Conservation (phyloP, 2,113 vertebrate species). For the Hydropotes inermis region DNA sequence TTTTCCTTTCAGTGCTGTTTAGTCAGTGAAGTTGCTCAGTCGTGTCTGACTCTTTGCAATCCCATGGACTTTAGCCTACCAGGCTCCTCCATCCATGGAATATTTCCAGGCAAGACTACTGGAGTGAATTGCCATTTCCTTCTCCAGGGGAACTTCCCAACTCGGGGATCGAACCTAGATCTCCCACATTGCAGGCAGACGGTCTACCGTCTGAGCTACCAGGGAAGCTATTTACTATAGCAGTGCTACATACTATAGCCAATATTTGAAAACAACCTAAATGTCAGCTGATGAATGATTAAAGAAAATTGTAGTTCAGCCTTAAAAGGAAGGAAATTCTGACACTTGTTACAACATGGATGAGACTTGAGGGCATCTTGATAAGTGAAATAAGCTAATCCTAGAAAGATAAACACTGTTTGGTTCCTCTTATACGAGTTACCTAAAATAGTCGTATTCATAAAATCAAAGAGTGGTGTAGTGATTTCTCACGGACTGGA, state of each 20-base stretch:
- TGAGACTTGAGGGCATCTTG: neutral
- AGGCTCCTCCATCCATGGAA: neutral
- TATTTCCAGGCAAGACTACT: neutral
- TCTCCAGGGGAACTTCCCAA: accelerated
- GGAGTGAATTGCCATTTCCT: neutral
- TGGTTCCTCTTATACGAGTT: neutral
- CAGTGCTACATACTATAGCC: neutral
- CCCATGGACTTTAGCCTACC: neutral
- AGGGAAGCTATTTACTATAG: neutral
- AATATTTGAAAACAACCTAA: neutral
- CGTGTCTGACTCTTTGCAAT: neutral
- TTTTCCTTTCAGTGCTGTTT: neutral
- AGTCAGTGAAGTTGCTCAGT: neutral
- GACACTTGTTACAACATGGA: neutral
- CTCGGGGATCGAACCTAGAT: neutral
- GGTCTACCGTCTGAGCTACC: neutral
- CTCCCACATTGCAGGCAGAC: accelerated
- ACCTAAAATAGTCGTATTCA: neutral
- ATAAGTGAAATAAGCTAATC: neutral
- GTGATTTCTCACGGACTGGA: neutral
- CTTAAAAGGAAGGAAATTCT: neutral
- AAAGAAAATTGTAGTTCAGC: neutral
- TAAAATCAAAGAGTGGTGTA: neutral
- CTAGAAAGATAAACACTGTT: neutral
- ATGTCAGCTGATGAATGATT: neutral